A percentile compares a stretch with the other conserved stretches of the same genome.
Conservation (phyloP, 2,797 vertebrate species). For the Catamblyrhynchus diadema region DNA sequence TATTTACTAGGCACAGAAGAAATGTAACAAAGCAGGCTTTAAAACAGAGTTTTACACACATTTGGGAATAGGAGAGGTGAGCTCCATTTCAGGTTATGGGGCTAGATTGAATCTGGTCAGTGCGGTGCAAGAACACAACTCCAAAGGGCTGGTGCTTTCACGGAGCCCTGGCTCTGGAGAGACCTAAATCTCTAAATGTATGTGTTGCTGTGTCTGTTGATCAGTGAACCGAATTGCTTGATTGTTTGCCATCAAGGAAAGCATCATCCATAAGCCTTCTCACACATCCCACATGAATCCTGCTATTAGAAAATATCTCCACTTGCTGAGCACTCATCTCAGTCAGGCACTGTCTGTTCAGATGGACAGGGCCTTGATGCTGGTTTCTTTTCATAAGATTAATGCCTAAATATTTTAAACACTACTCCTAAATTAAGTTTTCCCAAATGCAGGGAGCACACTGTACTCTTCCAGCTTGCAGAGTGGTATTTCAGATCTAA, state of each 20-base stretch:
- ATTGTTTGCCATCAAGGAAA: neutral
- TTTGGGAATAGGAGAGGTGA: neutral
- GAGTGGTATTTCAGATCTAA: neutral
- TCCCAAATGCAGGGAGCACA: neutral
- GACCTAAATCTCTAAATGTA: neutral
- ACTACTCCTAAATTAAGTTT: neutral
- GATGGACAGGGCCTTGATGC: neutral
- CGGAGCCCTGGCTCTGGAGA: neutral
- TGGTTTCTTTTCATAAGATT: neutral
- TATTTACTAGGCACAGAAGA: conserved; percentile 11
- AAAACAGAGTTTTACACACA: neutral
- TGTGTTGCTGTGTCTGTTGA: neutral
- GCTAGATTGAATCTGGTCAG: neutral
- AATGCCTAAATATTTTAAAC: neutral
- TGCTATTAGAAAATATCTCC: neutral
- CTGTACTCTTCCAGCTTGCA: neutral
- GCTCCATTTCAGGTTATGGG: neutral
- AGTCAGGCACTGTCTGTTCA: neutral
- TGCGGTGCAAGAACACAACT: neutral
- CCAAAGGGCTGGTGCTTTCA: neutral
- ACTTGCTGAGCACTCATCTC: neutral
- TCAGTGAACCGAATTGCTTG: neutral
- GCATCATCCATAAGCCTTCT: neutral
- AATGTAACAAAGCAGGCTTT: neutral
- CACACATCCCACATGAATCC: neutral